Evolutionary conservation across 2,113 vertebrate species (phyloP).

Genomic region (Archocentrus centrarchus): DNA sequence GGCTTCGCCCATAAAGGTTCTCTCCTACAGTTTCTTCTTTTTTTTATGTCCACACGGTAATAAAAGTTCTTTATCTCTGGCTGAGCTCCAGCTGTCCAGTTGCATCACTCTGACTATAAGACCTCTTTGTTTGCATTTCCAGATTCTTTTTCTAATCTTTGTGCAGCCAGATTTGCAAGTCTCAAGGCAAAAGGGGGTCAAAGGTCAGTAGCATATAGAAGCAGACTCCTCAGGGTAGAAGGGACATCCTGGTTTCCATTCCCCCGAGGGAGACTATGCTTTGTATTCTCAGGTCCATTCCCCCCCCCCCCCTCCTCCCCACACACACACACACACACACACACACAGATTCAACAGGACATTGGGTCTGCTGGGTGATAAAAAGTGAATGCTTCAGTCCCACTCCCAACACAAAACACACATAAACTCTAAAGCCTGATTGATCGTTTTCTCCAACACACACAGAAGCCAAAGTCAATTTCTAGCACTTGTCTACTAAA

Average conservation of each 20-base stretch:
- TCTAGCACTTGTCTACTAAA: constrained; percentile 4
- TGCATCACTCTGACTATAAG: constrained; percentile 64
- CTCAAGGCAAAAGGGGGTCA: constrained; percentile 66
- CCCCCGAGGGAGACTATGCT: constrained; percentile 49
- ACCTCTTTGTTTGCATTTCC: constrained; percentile 72
- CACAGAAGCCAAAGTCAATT: not conserved
- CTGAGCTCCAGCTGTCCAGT: constrained; percentile 71
- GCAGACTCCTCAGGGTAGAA: constrained; percentile 56
- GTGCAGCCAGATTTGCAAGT: constrained; percentile 56
- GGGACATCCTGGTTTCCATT: constrained; percentile 62
- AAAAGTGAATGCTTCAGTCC: constrained; percentile 17
- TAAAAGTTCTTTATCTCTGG: constrained; percentile 64
- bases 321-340: no score
- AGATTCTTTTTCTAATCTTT: constrained; percentile 55
- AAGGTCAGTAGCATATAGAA: constrained; percentile 59
- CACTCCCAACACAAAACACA: not conserved
- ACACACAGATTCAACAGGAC: constrained; percentile 63
- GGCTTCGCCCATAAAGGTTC: constrained; percentile 23
- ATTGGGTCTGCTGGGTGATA: constrained; percentile 40
- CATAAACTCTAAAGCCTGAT: not conserved
- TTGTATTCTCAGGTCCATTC: constrained; percentile 45
- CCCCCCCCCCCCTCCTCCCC: not conserved
- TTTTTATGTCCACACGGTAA: constrained; percentile 33
- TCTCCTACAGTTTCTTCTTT: constrained; percentile 27
- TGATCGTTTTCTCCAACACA: not conserved